Base-by-base conservation (phyloP, 2,888 invertebrate species). In the Theodoxus fluviatilis region DNA sequence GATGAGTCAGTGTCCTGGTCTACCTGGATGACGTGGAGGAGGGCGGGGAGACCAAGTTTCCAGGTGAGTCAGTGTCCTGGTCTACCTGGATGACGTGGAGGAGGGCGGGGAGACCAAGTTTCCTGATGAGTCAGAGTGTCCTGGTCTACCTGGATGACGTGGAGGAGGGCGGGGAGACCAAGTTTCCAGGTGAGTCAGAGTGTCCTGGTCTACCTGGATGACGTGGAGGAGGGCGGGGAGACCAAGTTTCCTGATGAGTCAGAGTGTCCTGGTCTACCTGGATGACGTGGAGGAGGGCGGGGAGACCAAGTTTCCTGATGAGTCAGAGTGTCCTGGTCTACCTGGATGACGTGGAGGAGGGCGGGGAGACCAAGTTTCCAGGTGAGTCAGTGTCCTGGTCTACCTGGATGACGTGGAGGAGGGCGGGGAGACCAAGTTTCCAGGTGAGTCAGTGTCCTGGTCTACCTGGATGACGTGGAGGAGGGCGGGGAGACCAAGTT, bases 231-330 rank as follows among this genome's bases (percentile, higher is more conserved):
- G 7, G 81, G 81, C 2, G 81, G 81, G 1, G 80, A 81, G 69
- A 81, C 81, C 2, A 71, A 69, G 22, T 81, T 81, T 59, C 76
- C 78, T 70, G 83, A 83, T 84, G 77, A 40, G 52, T n/a, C n/a
- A n/a, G n/a, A n/a, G n/a, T n/a, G 76, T 81, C 28, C 69, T 80
- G 9, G 77, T 79, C 12, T 81, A 80, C 65, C 73, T 81, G 18
- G 73, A 77, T 25, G 74, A 76, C 40, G 78, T 81, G 0, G 67
- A 71, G 18, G 74, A 76, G 7, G 81, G 81, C 2, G 81, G 81
- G 1, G 80, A 81, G 69, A 81, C 81, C 2, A 71, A 69, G 22
- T 81, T 81, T 59, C 76, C 78, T 70, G 83, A 83, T 84, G 77
- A 40, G 52, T n/a, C n/a, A n/a, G n/a, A n/a, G n/a, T n/a, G 76